These are phyloP conservation scores for Sphaeramia orbicularis DNA, from an alignment of 2,797 vertebrate species.

Conservation along the genomic window DNA sequence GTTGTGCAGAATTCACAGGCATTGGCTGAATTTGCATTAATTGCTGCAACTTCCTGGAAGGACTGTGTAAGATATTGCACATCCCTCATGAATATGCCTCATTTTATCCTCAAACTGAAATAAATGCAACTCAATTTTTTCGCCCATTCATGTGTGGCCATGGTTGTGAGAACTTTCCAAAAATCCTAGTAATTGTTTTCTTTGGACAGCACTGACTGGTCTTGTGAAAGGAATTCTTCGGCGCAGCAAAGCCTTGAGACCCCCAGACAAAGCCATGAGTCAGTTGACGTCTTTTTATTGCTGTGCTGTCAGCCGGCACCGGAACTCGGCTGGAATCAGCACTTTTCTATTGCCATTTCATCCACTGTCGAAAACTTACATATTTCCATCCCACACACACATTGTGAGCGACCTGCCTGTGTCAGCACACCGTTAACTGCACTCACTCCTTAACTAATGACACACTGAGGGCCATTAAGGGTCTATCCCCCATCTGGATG, in stretches of 20 bases:
- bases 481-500: constrained; percentile 10
- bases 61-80: too few relatives aligned
- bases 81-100: too few relatives aligned
- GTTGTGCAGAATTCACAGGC: too few relatives aligned
- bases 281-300: constrained; percentile 58
- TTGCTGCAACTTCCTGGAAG: too few relatives aligned
- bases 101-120: too few relatives aligned
- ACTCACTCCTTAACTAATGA: constrained; percentile 27
- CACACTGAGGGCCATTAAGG: constrained; percentile 16
- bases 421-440: constrained; percentile 46
- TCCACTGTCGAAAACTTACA: constrained; percentile 26
- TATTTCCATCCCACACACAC: constrained; percentile 40
- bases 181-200: background rate
- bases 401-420: constrained; percentile 28
- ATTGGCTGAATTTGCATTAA: too few relatives aligned
- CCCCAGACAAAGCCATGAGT: constrained; percentile 62
- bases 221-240: constrained; percentile 23
- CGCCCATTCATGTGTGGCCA: background rate
- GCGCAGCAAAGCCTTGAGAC: constrained; percentile 46
- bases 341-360: constrained; percentile 63
- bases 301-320: constrained; percentile 51
- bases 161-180: background rate
- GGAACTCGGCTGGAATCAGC: constrained; percentile 65
- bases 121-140: background rate
- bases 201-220: constrained; percentile 13